phyloP scores from a whole-genome alignment of 1,140 invertebrate genomes.

The Drosophila yakuba region DNA sequence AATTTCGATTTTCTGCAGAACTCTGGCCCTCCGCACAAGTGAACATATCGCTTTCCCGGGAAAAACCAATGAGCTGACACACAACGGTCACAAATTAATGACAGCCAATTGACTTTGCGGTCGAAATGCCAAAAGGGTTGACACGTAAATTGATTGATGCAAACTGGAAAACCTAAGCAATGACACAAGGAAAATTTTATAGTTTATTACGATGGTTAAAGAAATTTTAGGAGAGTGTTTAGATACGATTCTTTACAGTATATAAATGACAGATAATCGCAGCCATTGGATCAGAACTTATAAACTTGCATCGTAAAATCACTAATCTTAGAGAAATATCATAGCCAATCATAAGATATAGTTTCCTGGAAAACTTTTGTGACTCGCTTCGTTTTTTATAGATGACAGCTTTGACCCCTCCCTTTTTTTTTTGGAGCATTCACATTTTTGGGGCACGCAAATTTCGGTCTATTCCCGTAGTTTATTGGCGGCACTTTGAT shows the following conservation, averaged over 20 bases:
- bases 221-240: no score
- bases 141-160: background rate
- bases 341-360: background rate
- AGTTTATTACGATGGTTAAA: no score
- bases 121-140: background rate
- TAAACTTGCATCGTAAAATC: background rate
- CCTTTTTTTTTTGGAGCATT: conserved; percentile 10
- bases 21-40: conserved; percentile 13
- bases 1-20: background rate
- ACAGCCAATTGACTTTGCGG: conserved; percentile 22
- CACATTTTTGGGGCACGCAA: conserved; percentile 37
- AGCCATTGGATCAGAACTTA: background rate
- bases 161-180: background rate
- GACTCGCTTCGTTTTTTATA: conserved; percentile 16
- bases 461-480: conserved; percentile 19
- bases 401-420: conserved; percentile 16
- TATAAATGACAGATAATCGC: background rate
- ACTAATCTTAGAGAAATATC: background rate
- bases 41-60: conserved; percentile 7
- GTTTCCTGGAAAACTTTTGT: conserved; percentile 35
- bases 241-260: no score
- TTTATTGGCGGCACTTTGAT: conserved; percentile 71
- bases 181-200: background rate
- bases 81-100: conserved; percentile 15
- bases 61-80: conserved; percentile 13